A percentile compares a stretch with the other conserved stretches of the same genome.
Conservation (phyloP, 2,113 vertebrate species). For the Lycocorax pyrrhopterus region DNA sequence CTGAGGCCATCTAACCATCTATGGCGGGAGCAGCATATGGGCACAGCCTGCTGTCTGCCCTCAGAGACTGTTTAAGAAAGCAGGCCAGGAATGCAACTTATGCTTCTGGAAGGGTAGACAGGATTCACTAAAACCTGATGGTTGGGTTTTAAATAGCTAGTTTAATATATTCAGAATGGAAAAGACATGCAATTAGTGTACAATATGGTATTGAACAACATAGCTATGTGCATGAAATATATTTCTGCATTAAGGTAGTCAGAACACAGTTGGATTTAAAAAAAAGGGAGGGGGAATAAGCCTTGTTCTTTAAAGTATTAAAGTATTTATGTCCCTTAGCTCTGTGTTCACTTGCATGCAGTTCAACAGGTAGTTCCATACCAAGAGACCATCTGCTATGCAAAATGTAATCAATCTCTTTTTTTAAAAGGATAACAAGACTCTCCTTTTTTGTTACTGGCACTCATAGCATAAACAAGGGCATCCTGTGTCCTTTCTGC, state of each 20-base stretch:
- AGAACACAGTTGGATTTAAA: background rate
- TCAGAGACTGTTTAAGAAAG: background rate
- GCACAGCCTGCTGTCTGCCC: background rate
- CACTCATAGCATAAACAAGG: background rate
- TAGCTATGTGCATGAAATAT: background rate
- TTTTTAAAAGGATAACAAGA: constrained; percentile 6
- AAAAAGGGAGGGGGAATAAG: background rate
- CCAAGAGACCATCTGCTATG: constrained; percentile 51
- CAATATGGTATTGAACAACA: background rate
- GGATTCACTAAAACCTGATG: background rate
- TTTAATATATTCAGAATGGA: background rate
- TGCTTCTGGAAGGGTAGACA: background rate
- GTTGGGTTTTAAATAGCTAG: background rate
- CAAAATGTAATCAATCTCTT: constrained; percentile 12
- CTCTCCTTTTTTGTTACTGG: background rate
- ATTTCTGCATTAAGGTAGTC: background rate
- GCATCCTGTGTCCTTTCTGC: background rate
- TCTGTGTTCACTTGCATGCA: constrained; percentile 12
- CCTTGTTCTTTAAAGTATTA: background rate
- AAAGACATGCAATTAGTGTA: background rate
- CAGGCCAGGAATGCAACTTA: background rate
- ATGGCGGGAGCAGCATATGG: background rate
- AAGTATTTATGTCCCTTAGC: constrained; percentile 6
- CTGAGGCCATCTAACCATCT: background rate
- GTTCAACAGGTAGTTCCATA: constrained; percentile 20